Percentiles rank a stretch among this genome's conserved stretches.
Evolutionary conservation across 1,140 invertebrate species (phyloP).

Genomic region (Heliconius melpomene): DNA sequence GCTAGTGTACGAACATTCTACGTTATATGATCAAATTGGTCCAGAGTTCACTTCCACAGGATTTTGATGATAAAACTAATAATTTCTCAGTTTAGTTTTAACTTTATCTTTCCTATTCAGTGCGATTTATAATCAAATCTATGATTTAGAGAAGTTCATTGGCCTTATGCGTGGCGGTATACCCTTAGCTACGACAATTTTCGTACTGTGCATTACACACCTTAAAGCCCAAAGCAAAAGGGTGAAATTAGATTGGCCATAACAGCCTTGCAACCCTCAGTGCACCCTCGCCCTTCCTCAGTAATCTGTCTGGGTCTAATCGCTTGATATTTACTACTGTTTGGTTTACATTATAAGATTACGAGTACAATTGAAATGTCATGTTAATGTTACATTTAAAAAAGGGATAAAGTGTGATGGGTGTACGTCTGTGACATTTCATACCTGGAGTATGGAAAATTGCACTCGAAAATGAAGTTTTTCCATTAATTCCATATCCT

Average conservation of each 20-base stretch:
- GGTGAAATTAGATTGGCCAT: conserved; percentile 28
- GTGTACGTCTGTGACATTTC: neutral
- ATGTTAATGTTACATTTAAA: conserved; percentile 25
- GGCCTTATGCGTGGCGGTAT: conserved; percentile 50
- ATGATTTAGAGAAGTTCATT: conserved; percentile 47
- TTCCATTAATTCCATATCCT: neutral
- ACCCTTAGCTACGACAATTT: conserved; percentile 37
- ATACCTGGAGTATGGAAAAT: neutral
- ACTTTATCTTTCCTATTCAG: neutral
- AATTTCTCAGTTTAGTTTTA: neutral
- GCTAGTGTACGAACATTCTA: neutral
- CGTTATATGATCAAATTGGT: neutral
- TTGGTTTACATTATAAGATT: conserved; percentile 52
- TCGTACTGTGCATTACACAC: neutral
- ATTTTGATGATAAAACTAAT: neutral
- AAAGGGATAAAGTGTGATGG: neutral
- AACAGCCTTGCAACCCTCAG: conserved; percentile 41
- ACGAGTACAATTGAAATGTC: conserved; percentile 43
- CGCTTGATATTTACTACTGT: conserved; percentile 59
- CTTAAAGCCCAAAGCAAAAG: neutral
- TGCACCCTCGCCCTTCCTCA: conserved; percentile 53
- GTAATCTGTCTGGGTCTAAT: conserved; percentile 73
- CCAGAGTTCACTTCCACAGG: neutral
- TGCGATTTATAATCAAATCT: conserved; percentile 25
- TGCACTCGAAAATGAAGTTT: neutral